Percentiles rank a stretch among this genome's conserved stretches.
phyloP scores from a whole-genome alignment of 2,888 invertebrate species.

The Prenolepis imparis region DNA sequence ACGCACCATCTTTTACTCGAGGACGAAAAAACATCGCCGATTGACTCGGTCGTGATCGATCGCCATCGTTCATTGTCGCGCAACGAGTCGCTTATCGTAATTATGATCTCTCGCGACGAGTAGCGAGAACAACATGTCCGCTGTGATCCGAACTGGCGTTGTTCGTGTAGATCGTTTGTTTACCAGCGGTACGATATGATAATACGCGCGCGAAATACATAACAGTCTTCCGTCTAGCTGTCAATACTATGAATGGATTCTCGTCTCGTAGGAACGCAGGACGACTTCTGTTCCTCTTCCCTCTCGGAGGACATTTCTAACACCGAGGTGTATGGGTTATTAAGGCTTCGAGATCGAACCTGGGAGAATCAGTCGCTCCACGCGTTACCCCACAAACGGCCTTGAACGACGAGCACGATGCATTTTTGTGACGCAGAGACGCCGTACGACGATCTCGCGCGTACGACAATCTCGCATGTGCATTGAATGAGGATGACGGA shows the following conservation, averaged over 20 bases:
- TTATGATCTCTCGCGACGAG: conserved; percentile 50
- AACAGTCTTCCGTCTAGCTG: not conserved
- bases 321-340: not conserved
- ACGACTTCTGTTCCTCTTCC: not conserved
- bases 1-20: not conserved
- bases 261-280: not conserved
- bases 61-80: not conserved
- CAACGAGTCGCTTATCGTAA: conserved; percentile 23
- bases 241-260: not conserved
- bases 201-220: conserved; percentile 24
- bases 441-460: conserved; percentile 55
- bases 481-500: conserved; percentile 77
- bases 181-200: conserved; percentile 72
- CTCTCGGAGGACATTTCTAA: not conserved
- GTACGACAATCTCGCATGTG: conserved; percentile 55
- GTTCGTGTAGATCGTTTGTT: conserved; percentile 79
- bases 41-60: not conserved
- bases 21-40: conserved; percentile 1
- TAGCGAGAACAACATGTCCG: conserved; percentile 79
- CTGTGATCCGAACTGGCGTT: conserved; percentile 73
- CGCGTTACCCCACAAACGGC: not conserved
- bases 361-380: not conserved
- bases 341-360: not conserved
- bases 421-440: conserved; percentile 33
- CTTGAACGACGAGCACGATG: conserved; percentile 33